These are phyloP conservation scores for Dryobota labecula DNA, from an alignment of 2,888 invertebrate species.

Conservation along the genomic window DNA sequence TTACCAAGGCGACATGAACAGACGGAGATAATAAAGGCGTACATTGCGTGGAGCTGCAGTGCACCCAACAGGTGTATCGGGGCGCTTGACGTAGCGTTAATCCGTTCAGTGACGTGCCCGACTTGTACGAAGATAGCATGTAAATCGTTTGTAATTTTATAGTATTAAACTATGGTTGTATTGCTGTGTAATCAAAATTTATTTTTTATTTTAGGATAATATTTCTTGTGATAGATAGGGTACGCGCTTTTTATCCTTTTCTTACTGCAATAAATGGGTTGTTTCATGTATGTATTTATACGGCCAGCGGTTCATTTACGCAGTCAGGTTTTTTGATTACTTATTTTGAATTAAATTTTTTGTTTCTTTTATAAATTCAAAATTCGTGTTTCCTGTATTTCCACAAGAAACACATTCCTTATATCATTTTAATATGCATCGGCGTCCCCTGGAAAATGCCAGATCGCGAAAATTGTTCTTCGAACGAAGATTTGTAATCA, in stretches of 20 bases:
- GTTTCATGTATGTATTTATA: not conserved
- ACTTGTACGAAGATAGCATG: conserved; percentile 19
- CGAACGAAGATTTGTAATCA: not conserved
- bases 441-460: not conserved
- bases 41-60: conserved; percentile 42
- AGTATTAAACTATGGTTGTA: not conserved
- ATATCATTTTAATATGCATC: not conserved
- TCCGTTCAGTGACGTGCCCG: conserved; percentile 48
- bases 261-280: too few relatives aligned
- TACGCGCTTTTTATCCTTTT: not conserved
- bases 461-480: not conserved
- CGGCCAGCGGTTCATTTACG: too few relatives aligned
- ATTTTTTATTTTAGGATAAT: not conserved
- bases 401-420: not conserved
- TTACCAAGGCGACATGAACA: conserved; percentile 46
- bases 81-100: conserved; percentile 54
- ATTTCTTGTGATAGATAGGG: not conserved
- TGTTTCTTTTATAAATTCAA: not conserved
- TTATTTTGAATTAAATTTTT: not conserved
- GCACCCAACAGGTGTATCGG: conserved; percentile 59
- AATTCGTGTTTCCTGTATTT: not conserved
- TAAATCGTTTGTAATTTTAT: conserved; percentile 24
- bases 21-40: conserved; percentile 44
- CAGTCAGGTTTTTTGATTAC: too few relatives aligned
- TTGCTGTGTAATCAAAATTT: not conserved